Percentiles rank a stretch among this genome's conserved stretches.
These are phyloP conservation scores for Carapus acus DNA, from an alignment of 2,797 vertebrate species.

Conservation along the genomic window DNA sequence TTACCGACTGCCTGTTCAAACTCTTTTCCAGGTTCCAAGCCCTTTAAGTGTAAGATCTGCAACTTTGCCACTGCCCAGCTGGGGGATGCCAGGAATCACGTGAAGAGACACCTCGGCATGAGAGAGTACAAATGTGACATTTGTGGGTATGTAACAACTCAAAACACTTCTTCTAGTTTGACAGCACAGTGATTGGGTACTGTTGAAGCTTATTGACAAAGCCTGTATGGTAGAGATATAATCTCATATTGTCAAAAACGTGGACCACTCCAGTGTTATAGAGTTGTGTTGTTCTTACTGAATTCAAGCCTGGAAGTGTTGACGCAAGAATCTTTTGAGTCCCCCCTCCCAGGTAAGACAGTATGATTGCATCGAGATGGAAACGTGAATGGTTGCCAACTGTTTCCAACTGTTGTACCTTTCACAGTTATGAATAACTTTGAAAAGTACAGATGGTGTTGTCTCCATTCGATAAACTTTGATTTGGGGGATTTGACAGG, in stretches of 20 bases:
- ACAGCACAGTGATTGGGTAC: background rate
- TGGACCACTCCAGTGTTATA: background rate
- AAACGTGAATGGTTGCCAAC: background rate
- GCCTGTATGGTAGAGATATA: background rate
- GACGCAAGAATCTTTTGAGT: background rate
- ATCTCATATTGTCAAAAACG: no score
- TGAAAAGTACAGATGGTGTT: background rate
- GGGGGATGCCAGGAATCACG: constrained; percentile 97
- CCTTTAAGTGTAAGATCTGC: constrained; percentile 99
- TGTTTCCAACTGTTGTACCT: background rate
- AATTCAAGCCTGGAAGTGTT: background rate
- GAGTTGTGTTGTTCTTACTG: background rate
- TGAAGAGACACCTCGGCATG: constrained; percentile 99
- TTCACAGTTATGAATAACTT: background rate
- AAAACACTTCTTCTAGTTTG: constrained; percentile 32
- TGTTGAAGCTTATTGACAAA: background rate
- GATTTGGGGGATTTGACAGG: no score
- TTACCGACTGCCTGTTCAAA: constrained; percentile 15
- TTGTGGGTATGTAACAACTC: constrained; percentile 87
- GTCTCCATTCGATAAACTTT: no score
- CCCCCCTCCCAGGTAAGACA: constrained; percentile 2
- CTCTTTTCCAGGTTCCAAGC: constrained; percentile 87
- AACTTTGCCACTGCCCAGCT: constrained; percentile 98
- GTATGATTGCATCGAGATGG: background rate
- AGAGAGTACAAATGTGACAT: constrained; percentile 98